phyloP scores from a whole-genome alignment of 2,113 vertebrate genomes.

The Jaculus jaculus region DNA sequence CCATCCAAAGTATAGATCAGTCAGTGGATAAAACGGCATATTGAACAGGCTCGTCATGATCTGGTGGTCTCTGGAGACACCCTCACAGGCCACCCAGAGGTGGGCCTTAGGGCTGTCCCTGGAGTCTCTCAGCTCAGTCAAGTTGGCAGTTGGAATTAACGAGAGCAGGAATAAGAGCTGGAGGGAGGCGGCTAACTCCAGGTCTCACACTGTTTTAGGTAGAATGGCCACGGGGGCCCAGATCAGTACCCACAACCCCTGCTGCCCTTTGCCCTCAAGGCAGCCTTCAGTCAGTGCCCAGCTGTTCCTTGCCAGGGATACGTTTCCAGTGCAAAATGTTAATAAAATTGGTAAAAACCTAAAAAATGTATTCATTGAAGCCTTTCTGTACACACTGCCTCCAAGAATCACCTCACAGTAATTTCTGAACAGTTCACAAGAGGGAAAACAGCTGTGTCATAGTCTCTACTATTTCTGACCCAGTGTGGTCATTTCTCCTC shows the following conservation, averaged over 20 bases:
- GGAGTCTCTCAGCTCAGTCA: neutral
- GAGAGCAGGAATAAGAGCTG: neutral
- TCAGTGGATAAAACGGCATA: neutral
- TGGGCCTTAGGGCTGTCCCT: neutral
- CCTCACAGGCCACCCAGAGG: neutral
- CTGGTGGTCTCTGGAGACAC: neutral
- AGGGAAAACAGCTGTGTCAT: too few species aligned
- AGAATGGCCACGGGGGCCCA: neutral
- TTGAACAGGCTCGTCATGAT: neutral
- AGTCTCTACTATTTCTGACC: neutral
- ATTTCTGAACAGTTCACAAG: neutral
- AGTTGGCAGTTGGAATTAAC: neutral
- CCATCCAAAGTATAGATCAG: too few species aligned
- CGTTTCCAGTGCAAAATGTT: neutral
- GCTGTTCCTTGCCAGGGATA: neutral
- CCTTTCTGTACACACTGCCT: neutral
- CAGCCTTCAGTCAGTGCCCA: neutral
- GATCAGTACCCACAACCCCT: neutral
- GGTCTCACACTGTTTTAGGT: neutral
- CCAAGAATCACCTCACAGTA: neutral
- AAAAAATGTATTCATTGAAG: neutral
- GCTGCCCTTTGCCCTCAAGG: accelerated
- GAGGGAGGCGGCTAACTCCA: neutral
- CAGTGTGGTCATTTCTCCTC: neutral
- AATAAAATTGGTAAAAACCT: neutral